Base-by-base conservation (phyloP, 2,113 vertebrate species). In the Leptosomus discolor region DNA sequence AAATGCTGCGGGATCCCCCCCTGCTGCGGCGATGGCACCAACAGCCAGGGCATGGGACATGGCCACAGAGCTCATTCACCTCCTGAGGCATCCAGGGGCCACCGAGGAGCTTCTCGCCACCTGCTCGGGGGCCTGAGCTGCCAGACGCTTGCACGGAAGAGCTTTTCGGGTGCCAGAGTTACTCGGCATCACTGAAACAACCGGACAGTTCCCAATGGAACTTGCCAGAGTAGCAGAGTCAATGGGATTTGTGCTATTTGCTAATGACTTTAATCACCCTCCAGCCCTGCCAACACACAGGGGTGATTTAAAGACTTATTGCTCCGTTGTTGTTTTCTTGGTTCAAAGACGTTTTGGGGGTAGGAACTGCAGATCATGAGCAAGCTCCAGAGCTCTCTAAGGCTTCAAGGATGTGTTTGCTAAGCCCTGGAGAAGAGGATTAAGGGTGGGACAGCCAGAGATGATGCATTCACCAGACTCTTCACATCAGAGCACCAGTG, bases 1-100 rank as follows among this genome's bases (percentile, higher is more conserved):
- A 7, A 12, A 22, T 2, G 4, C 67, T 0, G 1, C n/a, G 41
- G 57, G 60, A 36, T 21, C 69, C 45, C 22, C 2, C 61, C 77
- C 53, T 8, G 23, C 36, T 19, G 71, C 74, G 23, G 32, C 53
- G 15, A 32, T 2, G 32, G 36, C 17, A 58, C 58, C 43, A 8
- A 10, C 56, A 36, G 8, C 5, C 51, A 7, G 53, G 53, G 37
- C 2, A 15, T 4, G 53, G 69, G 63, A 12, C 10, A 5, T 11
- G 12, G 36, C 6, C 45, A 11, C 36, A 7, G 46, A 24, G 46
- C 24, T 39, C n/a, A 2, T 2, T 4, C 32, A 15, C 14, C 32
- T 20, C 39, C 58, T 6, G 8, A 19, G 34, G 48, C 6, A 9
- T 4, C 50, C 57, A 7, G 11, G 14, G 54, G 39, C 34, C 39